Evolutionary conservation across 2,113 vertebrate species (phyloP).

Genomic region (Micromys minutus): DNA sequence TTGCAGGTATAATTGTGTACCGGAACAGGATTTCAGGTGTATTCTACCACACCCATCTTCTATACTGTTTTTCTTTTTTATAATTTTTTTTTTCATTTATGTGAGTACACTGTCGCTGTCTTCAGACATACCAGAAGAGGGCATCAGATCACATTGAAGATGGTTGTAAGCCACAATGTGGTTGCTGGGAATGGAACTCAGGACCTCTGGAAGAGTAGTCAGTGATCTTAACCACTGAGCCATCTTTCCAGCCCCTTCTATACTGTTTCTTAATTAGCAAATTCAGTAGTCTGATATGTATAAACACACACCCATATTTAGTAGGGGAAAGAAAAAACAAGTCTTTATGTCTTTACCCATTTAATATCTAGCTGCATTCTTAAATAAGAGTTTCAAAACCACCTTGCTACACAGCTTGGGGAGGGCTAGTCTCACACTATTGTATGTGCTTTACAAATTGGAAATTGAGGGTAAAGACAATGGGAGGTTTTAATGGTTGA

Average conservation of each 20-base stretch:
- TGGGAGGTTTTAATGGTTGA: conserved; percentile 54
- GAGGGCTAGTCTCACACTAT: not conserved
- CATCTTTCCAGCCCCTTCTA: too few species aligned
- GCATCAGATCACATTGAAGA: too few species aligned
- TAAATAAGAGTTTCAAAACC: not conserved
- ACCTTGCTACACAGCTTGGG: not conserved
- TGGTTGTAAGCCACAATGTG: too few species aligned
- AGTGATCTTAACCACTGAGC: too few species aligned
- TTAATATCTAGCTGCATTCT: not conserved
- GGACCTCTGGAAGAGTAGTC: too few species aligned
- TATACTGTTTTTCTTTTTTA: not conserved
- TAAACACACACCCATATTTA: not conserved
- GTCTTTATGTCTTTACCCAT: not conserved
- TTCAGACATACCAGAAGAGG: too few species aligned
- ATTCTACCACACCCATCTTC: not conserved
- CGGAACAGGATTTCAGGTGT: not conserved
- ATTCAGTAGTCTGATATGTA: not conserved
- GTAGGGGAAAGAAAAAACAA: not conserved
- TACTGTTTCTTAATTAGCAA: not conserved
- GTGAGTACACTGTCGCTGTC: too few species aligned
- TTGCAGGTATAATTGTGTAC: not conserved
- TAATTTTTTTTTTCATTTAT: too few species aligned
- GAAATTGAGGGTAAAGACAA: conserved; percentile 36
- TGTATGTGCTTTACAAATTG: conserved; percentile 53
- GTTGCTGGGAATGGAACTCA: too few species aligned